Evolutionary conservation across 2,113 vertebrate species (phyloP).

Genomic region (Cardinalis cardinalis): DNA sequence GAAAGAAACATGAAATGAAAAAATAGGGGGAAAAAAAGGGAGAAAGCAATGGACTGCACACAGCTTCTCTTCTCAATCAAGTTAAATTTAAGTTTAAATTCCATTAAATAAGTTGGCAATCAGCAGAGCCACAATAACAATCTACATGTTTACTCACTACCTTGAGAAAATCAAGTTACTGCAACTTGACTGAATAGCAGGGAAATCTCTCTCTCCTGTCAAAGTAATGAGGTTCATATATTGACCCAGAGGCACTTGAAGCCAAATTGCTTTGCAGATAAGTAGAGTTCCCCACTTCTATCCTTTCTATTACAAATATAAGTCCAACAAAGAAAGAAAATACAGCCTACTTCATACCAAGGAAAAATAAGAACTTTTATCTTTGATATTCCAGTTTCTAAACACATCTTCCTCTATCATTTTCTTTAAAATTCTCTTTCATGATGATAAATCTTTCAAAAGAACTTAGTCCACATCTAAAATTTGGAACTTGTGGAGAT

Average conservation of each 20-base stretch:
- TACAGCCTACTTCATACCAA: neutral
- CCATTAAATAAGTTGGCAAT: neutral
- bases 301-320: neutral
- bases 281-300: neutral
- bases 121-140: neutral
- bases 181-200: neutral
- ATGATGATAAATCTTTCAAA: neutral
- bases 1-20: neutral
- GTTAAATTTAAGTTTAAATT: no score
- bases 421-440: constrained; percentile 6
- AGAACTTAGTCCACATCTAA: neutral
- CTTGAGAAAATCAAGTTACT: neutral
- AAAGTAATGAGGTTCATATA: neutral
- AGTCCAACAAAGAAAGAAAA: neutral
- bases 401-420: neutral
- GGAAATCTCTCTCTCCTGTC: neutral
- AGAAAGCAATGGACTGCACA: neutral
- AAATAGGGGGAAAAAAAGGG: neutral
- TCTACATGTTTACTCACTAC: neutral
- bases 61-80: neutral
- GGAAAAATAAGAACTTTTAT: neutral
- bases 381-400: neutral
- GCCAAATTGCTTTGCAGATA: neutral
- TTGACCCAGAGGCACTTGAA: neutral
- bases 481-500: neutral